Base-by-base conservation (phyloP, 2,797 vertebrate species). In the Coilia nasus region DNA sequence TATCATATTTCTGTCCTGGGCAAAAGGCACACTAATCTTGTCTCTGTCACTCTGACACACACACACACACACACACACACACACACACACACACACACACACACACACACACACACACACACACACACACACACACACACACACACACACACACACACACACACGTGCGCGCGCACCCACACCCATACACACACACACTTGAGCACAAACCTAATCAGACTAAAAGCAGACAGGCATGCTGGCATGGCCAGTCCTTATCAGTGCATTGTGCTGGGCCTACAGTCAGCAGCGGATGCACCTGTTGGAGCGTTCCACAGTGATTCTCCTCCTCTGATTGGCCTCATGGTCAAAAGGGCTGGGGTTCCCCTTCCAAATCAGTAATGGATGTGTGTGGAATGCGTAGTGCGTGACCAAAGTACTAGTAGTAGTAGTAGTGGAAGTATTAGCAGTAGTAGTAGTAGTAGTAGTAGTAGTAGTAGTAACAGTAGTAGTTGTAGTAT, bases 121-220 rank as follows among this genome's bases (percentile, higher is more conserved):
- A 71, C 64, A 25, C 10, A 64, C 23, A 25, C 9, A 25, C n/a
- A 25, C 62, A 9, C 10, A 25, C n/a, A 2, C 23, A 41, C 71
- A 78, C 31, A 41, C 35, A 41, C 71, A 78, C 17, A 41, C 71
- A 78, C 35, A 35, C 14, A 35, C 64, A 35, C 12, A 41, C 31
- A 75, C 15, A 75, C 25, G 31, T 28, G 6, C 25, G 31, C 25
- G 15, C 11, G 31, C 14, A 35, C 64, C 15, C 64, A 71, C 71
- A 78, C 71, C 21, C 71, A 78, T 31, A 78, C 71, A 78, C 71
- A 78, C 35, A 21, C 71, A 41, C 6, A 41, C 67, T 14, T 14
- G 15, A 3, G 31, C 25, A 15, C 25, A 91, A 90, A 91, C 88
- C 86, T 91, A 92, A 94, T 94, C 93, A 94, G 92, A 93, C 92